A percentile compares a stretch with the other conserved stretches of the same genome.
Evolutionary conservation across 2,113 vertebrate genomes (phyloP).

Genomic region (Pterocles burchelli): DNA sequence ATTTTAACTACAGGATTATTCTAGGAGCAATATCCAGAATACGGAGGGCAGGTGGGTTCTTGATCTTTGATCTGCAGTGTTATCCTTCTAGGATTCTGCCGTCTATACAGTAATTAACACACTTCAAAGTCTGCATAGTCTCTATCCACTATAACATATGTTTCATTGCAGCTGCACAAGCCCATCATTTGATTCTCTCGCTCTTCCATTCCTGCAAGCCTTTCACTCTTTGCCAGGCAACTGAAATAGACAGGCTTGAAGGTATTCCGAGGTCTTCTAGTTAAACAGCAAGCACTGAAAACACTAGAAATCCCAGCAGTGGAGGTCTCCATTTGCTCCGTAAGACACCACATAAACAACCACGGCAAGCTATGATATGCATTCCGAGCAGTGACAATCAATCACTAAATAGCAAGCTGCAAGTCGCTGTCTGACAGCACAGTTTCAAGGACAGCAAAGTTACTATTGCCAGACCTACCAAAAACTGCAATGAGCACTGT

Average conservation of each 20-base stretch:
- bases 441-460: not conserved
- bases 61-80: not conserved
- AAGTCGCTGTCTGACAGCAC: not conserved
- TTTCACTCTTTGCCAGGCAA: slow-evolving; percentile 34
- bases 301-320: not conserved
- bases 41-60: not conserved
- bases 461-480: not conserved
- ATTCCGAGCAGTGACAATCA: not conserved
- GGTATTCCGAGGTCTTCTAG: not conserved
- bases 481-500: not conserved
- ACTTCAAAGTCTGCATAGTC: not conserved
- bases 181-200: not conserved
- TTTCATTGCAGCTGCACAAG: not conserved
- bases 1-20: not conserved
- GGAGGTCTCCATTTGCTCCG: not conserved
- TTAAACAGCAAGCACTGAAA: slow-evolving; percentile 4
- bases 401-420: not conserved
- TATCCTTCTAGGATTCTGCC: not conserved
- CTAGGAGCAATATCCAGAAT: not conserved
- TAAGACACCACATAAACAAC: not conserved
- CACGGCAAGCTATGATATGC: not conserved
- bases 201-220: not conserved
- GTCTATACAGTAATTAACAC: not conserved
- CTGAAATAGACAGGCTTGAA: not conserved
- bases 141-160: not conserved